Percentiles rank a stretch among this genome's conserved stretches.
Conservation (phyloP, 1,140 invertebrate species). For the Muscidifurax raptorellus region DNA sequence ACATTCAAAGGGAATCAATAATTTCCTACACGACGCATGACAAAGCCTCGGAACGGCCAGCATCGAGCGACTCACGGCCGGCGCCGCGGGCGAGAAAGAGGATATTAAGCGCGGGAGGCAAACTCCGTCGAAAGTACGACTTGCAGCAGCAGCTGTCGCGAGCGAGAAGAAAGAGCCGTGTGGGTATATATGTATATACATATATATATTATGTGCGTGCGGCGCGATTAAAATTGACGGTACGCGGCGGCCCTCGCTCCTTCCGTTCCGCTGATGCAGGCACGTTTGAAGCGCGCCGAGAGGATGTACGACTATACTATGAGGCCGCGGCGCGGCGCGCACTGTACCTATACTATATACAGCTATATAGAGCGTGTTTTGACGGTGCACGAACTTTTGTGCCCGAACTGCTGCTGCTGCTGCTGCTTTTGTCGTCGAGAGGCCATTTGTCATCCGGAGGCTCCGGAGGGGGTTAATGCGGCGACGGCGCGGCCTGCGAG, state of each 20-base stretch:
- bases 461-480: background rate
- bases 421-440: background rate
- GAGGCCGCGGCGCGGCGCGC: too few species aligned
- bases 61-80: too few species aligned
- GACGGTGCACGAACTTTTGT: too few species aligned
- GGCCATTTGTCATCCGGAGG: slow-evolving; percentile 8
- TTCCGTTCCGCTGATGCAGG: background rate
- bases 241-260: slow-evolving; percentile 2
- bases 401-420: too few species aligned
- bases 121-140: background rate
- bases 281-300: background rate
- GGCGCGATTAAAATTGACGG: slow-evolving; percentile 42
- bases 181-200: too few species aligned
- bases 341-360: background rate
- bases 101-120: slow-evolving; percentile 1
- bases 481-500: background rate
- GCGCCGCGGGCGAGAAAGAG: too few species aligned
- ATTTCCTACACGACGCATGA: too few species aligned
- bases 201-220: background rate
- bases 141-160: slow-evolving; percentile 33
- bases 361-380: too few species aligned
- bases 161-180: slow-evolving; percentile 31
- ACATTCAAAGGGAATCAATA: too few species aligned
- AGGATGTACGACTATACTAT: too few species aligned
- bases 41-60: too few species aligned